Conservation (phyloP, 2,113 vertebrate species). For the Oreochromis niloticus region DNA sequence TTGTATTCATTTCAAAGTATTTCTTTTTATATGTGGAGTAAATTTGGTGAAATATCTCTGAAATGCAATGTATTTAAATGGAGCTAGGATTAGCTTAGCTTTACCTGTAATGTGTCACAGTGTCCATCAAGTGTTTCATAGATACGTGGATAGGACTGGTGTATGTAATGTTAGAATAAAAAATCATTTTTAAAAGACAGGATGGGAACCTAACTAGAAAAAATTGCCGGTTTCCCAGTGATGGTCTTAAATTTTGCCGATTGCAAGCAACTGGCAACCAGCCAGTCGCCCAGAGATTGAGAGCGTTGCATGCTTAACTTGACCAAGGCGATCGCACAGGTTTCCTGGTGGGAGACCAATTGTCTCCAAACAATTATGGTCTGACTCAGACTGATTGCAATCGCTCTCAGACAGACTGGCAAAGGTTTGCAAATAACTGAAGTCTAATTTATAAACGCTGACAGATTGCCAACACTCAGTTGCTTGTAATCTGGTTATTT, state of each 20-base stretch:
- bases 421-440: background rate
- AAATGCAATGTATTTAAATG: too few relatives aligned
- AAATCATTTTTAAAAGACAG: background rate
- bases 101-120: background rate
- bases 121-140: background rate
- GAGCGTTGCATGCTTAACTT: background rate
- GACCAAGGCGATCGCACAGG: background rate
- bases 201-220: background rate
- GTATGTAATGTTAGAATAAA: background rate
- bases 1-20: too few relatives aligned
- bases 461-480: background rate
- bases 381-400: background rate
- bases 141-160: background rate
- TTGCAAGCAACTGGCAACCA: background rate
- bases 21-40: too few relatives aligned
- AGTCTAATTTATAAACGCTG: background rate
- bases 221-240: background rate
- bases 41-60: too few relatives aligned
- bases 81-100: too few relatives aligned
- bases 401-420: background rate
- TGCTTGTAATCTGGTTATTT: background rate
- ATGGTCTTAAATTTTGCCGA: background rate
- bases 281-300: background rate
- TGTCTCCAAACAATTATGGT: background rate
- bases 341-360: background rate